These are phyloP conservation scores for Dusona sp. DNA, from an alignment of 2,888 invertebrate genomes.

Conservation along the genomic window DNA sequence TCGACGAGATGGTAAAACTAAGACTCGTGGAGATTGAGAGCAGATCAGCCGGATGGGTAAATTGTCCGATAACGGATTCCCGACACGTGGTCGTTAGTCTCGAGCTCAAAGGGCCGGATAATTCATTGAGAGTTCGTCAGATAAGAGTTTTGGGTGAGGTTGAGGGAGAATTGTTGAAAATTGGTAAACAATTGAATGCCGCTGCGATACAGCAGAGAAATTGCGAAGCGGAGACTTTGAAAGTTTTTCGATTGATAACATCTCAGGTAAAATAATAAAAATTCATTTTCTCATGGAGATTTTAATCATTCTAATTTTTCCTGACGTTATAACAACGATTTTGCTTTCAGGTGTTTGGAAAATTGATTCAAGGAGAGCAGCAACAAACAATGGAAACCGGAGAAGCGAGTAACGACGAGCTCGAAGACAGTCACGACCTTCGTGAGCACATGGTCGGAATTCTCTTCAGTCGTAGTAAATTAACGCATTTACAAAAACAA, in stretches of 20 bases:
- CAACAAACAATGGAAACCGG: constrained; percentile 81
- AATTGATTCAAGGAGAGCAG: constrained; percentile 91
- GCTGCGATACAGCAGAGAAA: constrained; percentile 92
- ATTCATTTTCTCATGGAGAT: neutral
- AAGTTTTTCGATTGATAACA: constrained; percentile 96
- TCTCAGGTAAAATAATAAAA: constrained; percentile 88
- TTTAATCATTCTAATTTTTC: neutral
- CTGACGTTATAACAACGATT: neutral
- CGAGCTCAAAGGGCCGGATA: constrained; percentile 96
- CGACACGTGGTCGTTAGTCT: constrained; percentile 89
- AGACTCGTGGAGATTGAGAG: constrained; percentile 94
- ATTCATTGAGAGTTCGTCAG: constrained; percentile 95
- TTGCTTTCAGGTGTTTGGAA: constrained; percentile 93
- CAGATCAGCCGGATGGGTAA: constrained; percentile 95
- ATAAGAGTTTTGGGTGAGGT: constrained; percentile 89
- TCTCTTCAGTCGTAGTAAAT: constrained; percentile 95
- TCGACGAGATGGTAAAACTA: constrained; percentile 92
- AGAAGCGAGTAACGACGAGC: constrained; percentile 81
- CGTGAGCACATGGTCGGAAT: constrained; percentile 99
- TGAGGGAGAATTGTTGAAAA: constrained; percentile 86
- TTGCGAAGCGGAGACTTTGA: constrained; percentile 95
- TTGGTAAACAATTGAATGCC: constrained; percentile 86
- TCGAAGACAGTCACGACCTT: constrained; percentile 88
- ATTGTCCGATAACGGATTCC: constrained; percentile 90
- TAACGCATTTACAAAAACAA: constrained; percentile 97